phyloP scores from a whole-genome alignment of 2,888 invertebrate genomes.

The Hydrotaea cyrtoneurina region DNA sequence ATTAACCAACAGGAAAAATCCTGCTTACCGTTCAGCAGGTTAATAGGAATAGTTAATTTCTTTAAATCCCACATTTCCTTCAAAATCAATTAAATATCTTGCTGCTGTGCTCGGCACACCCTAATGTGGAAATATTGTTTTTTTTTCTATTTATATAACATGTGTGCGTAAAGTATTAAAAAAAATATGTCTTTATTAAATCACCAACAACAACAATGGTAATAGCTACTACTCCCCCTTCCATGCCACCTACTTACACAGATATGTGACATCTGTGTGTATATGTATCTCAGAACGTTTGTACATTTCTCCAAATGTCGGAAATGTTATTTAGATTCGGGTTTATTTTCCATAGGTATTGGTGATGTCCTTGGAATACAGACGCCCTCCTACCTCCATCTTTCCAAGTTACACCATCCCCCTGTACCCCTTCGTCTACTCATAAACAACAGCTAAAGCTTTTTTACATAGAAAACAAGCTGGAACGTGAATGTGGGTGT shows the following conservation, averaged over 20 bases:
- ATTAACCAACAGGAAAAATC: no score
- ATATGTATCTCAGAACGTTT: neutral
- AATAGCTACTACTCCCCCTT: neutral
- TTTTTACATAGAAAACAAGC: neutral
- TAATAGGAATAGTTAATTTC: no score
- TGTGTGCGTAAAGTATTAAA: conserved; percentile 3
- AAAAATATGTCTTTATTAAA: conserved; percentile 3
- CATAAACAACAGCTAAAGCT: no score
- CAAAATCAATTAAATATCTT: no score
- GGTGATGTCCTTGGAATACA: neutral
- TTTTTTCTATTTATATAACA: neutral
- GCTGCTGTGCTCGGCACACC: no score
- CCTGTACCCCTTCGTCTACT: neutral
- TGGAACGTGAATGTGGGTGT: no score
- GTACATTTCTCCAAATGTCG: neutral
- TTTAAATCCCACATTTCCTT: no score
- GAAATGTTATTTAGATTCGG: neutral
- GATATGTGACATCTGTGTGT: no score
- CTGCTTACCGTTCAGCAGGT: no score
- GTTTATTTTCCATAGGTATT: conserved; percentile 2
- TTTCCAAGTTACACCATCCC: neutral
- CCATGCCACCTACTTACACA: neutral
- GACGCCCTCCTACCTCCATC: neutral
- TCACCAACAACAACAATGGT: neutral
- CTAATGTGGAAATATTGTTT: no score